Conservation (phyloP, 2,113 vertebrate species). For the Platycercus adscitus region DNA sequence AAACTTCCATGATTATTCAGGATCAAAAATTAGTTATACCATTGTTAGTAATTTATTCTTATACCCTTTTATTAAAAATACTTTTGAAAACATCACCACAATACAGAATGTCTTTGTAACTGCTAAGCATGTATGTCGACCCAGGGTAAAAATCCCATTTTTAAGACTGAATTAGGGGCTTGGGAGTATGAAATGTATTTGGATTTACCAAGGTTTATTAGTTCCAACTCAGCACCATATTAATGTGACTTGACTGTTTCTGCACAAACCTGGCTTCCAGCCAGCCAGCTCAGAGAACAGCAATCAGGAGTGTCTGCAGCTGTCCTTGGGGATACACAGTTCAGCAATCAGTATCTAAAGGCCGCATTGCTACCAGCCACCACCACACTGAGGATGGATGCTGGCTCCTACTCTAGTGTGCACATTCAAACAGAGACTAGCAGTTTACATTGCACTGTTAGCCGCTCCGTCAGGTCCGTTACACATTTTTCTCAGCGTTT, state of each 20-base stretch:
- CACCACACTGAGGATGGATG: not conserved
- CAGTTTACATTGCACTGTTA: not conserved
- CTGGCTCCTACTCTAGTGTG: fast-evolving
- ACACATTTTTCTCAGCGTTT: not conserved
- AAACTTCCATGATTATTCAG: not conserved
- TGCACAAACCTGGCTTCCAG: not conserved
- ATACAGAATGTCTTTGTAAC: not conserved
- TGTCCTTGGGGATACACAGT: fast-evolving
- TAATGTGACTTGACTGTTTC: not conserved
- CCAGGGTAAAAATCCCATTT: not conserved
- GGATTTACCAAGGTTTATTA: not conserved
- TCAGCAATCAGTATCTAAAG: not conserved
- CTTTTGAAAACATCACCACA: not conserved
- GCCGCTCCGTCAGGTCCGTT: not conserved
- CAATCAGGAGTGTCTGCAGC: not conserved
- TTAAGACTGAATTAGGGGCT: not conserved
- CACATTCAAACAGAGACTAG: not conserved
- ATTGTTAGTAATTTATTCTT: not conserved
- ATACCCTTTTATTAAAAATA: not conserved
- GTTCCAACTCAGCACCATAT: not conserved
- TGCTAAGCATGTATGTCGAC: not conserved
- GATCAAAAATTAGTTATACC: not conserved
- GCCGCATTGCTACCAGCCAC: not conserved
- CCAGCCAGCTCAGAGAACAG: not conserved
- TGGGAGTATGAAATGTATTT: not conserved